Conservation (phyloP, 2,888 invertebrate genomes). For the Acanthopleura granulata region DNA sequence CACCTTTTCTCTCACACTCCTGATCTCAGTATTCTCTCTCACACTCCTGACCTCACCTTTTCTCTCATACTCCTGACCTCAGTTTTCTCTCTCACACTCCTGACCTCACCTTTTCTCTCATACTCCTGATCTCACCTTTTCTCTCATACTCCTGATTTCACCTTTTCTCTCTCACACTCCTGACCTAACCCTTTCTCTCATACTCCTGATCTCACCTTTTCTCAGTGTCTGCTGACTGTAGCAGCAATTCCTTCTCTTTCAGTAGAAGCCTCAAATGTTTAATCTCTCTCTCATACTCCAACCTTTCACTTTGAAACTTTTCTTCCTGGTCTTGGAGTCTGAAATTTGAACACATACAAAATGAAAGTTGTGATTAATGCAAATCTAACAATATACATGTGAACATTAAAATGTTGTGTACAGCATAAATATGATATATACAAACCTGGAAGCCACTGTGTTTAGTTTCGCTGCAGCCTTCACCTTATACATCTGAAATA, state of each 20-base stretch:
- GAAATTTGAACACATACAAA: background rate
- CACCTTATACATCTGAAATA: slow-evolving; percentile 53
- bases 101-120: no score
- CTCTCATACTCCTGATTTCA: no score
- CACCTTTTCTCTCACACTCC: no score
- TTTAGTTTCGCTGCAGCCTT: slow-evolving; percentile 59
- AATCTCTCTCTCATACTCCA: slow-evolving; percentile 67
- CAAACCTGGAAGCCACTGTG: slow-evolving; percentile 57
- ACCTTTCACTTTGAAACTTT: slow-evolving; percentile 58
- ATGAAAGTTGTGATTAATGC: no score
- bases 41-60: no score
- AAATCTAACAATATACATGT: no score
- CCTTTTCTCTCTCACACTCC: no score
- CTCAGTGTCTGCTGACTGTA: slow-evolving; percentile 45
- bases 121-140: no score
- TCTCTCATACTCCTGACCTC: no score
- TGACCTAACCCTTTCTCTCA: background rate
- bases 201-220: slow-evolving; percentile 48
- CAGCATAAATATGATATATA: background rate
- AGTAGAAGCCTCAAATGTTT: slow-evolving; percentile 59
- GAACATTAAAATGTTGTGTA: no score
- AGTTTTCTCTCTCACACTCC: no score
- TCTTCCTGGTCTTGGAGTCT: slow-evolving; percentile 65
- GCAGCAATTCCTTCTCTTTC: slow-evolving; percentile 61
- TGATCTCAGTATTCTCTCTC: no score